A percentile compares a stretch with the other conserved stretches of the same genome.
These are phyloP conservation scores for Morpho helenor DNA, from an alignment of 2,888 invertebrate genomes.

Conservation along the genomic window DNA sequence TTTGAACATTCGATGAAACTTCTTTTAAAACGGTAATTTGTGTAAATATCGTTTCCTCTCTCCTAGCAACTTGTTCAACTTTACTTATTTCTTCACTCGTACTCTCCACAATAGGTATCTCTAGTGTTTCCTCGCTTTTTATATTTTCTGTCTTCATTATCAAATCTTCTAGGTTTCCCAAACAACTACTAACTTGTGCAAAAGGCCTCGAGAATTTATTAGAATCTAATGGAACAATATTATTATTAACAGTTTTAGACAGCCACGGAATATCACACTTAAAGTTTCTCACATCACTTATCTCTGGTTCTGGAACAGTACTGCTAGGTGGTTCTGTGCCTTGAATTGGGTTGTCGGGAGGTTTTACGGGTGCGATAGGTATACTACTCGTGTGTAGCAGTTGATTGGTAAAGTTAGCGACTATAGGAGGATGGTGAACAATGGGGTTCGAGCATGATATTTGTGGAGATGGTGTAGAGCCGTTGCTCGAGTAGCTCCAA, in stretches of 20 bases:
- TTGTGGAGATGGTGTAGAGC: conserved; percentile 49
- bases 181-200: conserved; percentile 61
- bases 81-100: conserved; percentile 47
- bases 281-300: conserved; percentile 44
- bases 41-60: conserved; percentile 68
- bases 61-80: conserved; percentile 58
- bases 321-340: conserved; percentile 72
- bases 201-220: conserved; percentile 66
- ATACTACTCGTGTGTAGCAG: conserved; percentile 66
- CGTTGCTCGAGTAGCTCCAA: conserved; percentile 61
- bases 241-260: conserved; percentile 72
- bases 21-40: conserved; percentile 72
- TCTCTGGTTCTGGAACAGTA: conserved; percentile 63
- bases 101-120: conserved; percentile 30
- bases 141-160: conserved; percentile 32
- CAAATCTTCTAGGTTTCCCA: conserved; percentile 53
- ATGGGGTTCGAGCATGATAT: conserved; percentile 57
- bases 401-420: conserved; percentile 58
- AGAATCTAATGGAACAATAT: conserved; percentile 59
- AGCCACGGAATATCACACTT: conserved; percentile 74
- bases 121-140: conserved; percentile 28
- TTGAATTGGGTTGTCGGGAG: conserved; percentile 70
- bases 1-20: conserved; percentile 67
- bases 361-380: conserved; percentile 69
- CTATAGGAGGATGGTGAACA: conserved; percentile 58